Evolutionary conservation across 2,888 invertebrate genomes (phyloP).

Genomic region (Synergus laeviventris): DNA sequence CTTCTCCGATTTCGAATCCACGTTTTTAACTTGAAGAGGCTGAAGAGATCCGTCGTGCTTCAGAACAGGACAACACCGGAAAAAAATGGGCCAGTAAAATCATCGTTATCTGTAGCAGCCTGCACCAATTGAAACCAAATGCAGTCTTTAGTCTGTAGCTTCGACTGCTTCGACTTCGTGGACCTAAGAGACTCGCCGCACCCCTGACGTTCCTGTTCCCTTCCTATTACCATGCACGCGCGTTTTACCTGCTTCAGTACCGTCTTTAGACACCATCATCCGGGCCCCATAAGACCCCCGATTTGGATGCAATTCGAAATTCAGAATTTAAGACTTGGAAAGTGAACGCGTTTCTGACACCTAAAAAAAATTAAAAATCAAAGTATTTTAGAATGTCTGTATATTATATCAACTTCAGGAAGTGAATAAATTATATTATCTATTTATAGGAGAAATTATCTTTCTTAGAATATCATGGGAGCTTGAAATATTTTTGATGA

Average conservation of each 20-base stretch:
- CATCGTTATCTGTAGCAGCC: conserved; percentile 46
- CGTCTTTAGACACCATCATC: conserved; percentile 25
- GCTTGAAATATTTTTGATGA: not conserved
- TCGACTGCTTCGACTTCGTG: conserved; percentile 48
- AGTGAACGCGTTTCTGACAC: not conserved
- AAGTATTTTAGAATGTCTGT: not conserved
- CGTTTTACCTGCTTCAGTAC: conserved; percentile 40
- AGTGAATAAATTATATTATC: no score
- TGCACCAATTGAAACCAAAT: conserved; percentile 37
- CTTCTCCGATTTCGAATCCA: conserved; percentile 16
- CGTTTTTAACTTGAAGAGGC: not conserved
- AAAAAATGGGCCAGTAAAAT: conserved; percentile 18
- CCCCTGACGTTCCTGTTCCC: conserved; percentile 52
- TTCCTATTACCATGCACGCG: conserved; percentile 48
- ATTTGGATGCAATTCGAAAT: not conserved
- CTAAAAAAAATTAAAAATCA: not conserved
- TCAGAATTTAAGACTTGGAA: not conserved
- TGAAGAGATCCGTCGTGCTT: not conserved
- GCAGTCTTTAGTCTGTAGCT: conserved; percentile 17
- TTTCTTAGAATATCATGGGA: no score
- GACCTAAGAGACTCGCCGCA: conserved; percentile 55
- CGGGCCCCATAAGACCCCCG: not conserved
- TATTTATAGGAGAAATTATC: no score
- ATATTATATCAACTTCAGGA: not conserved
- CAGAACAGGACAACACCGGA: not conserved